phyloP scores from a whole-genome alignment of 2,797 vertebrate genomes.

The Chelon auratus region DNA sequence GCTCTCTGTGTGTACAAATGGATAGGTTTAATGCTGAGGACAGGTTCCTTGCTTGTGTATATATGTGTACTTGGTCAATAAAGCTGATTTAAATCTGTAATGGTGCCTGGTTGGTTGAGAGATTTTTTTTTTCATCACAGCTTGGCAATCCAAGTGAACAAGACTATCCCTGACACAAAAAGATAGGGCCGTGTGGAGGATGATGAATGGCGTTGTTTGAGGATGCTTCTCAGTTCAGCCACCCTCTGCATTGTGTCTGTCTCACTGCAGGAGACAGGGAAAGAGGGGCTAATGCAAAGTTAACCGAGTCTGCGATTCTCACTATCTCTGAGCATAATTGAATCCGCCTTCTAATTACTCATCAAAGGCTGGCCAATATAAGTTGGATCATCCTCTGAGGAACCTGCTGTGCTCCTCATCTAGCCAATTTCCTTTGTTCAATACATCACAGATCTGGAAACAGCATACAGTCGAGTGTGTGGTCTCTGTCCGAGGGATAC shows the following conservation, averaged over 20 bases:
- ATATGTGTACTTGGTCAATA: neutral
- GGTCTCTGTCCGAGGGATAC: constrained; percentile 42
- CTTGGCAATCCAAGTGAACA: constrained; percentile 65
- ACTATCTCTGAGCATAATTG: constrained; percentile 55
- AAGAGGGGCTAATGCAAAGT: constrained; percentile 59
- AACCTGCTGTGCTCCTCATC: constrained; percentile 32
- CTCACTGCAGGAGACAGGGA: constrained; percentile 42
- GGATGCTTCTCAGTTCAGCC: constrained; percentile 60
- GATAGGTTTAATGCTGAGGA: neutral
- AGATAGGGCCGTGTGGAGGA: constrained; percentile 68
- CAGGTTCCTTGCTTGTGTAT: constrained; percentile 1
- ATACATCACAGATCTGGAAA: constrained; percentile 62
- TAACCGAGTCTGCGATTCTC: constrained; percentile 62
- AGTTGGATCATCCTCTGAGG: constrained; percentile 58
- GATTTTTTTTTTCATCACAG: constrained; percentile 41
- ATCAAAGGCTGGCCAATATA: constrained; percentile 53
- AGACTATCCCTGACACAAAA: constrained; percentile 64
- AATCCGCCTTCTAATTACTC: constrained; percentile 62
- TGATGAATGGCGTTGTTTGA: constrained; percentile 80
- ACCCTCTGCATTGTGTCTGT: constrained; percentile 49
- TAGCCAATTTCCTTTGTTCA: constrained; percentile 53
- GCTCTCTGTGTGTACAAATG: no score
- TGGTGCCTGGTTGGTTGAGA: constrained; percentile 59
- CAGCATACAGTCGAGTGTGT: constrained; percentile 24
- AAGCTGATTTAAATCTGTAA: constrained; percentile 42